phyloP scores from a whole-genome alignment of 2,797 vertebrate genomes.

The Tadarida brasiliensis region DNA sequence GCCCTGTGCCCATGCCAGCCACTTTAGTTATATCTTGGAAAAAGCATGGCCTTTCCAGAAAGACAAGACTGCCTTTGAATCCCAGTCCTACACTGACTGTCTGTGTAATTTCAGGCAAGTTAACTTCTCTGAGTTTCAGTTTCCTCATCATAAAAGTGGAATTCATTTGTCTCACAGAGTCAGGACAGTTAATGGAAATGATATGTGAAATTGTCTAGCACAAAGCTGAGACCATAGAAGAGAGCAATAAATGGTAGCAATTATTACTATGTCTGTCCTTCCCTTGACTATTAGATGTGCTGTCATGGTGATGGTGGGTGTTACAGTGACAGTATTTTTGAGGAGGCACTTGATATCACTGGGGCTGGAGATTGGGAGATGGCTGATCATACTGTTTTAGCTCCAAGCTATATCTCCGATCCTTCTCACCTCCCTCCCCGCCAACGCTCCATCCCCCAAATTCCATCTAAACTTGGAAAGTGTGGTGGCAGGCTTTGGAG shows the following conservation, averaged over 20 bases:
- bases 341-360: background rate
- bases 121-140: background rate
- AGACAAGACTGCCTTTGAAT: background rate
- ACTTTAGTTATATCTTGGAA: background rate
- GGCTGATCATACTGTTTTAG: background rate
- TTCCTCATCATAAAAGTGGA: background rate
- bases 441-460: background rate
- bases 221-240: background rate
- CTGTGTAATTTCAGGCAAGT: background rate
- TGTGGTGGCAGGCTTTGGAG: background rate
- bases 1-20: rapidly evolving
- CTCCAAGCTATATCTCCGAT: background rate
- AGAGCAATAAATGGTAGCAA: rapidly evolving
- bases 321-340: background rate
- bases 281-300: background rate
- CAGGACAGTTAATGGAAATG: background rate
- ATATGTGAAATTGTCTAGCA: background rate
- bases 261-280: background rate
- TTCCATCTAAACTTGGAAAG: background rate
- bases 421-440: background rate
- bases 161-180: background rate
- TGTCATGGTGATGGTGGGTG: too few relatives aligned
- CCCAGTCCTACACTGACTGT: too few relatives aligned
- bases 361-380: background rate
- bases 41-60: background rate